A percentile compares a stretch with the other conserved stretches of the same genome.
phyloP scores from a whole-genome alignment of 2,888 invertebrate genomes.

The Aspidiotus destructor region DNA sequence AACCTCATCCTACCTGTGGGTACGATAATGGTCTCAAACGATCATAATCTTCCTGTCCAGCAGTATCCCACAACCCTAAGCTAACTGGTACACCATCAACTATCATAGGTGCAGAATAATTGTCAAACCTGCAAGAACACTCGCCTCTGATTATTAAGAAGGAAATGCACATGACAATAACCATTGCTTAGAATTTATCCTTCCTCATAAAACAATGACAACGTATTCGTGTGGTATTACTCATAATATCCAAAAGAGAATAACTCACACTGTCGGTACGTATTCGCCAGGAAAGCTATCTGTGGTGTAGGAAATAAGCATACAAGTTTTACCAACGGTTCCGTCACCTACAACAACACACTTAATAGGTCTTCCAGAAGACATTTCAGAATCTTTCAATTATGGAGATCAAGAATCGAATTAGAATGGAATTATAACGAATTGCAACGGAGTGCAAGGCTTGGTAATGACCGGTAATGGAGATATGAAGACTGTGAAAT shows the following conservation, averaged over 20 bases:
- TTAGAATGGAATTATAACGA: too few relatives aligned
- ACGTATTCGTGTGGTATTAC: background rate
- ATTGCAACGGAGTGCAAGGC: too few relatives aligned
- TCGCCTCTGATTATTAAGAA: too few relatives aligned
- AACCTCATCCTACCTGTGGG: slow-evolving; percentile 54
- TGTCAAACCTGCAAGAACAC: slow-evolving; percentile 71
- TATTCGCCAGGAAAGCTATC: slow-evolving; percentile 91
- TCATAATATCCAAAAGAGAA: background rate
- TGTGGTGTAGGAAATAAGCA: slow-evolving; percentile 86
- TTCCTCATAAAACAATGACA: too few relatives aligned
- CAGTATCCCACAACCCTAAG: slow-evolving; percentile 95
- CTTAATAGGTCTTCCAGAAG: slow-evolving; percentile 84
- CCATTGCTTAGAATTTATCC: background rate
- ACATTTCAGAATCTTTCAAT: slow-evolving; percentile 50
- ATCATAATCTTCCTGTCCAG: slow-evolving; percentile 96
- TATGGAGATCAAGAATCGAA: too few relatives aligned
- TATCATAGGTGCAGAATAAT: slow-evolving; percentile 97
- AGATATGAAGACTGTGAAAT: too few relatives aligned
- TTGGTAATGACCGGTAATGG: too few relatives aligned
- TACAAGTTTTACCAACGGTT: slow-evolving; percentile 87
- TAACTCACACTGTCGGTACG: slow-evolving; percentile 84
- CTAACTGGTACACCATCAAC: slow-evolving; percentile 96
- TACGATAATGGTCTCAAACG: slow-evolving; percentile 90
- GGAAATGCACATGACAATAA: background rate
- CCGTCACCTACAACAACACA: slow-evolving; percentile 89